Conservation (phyloP, 2,113 vertebrate species). For the Oreamnos americanus region DNA sequence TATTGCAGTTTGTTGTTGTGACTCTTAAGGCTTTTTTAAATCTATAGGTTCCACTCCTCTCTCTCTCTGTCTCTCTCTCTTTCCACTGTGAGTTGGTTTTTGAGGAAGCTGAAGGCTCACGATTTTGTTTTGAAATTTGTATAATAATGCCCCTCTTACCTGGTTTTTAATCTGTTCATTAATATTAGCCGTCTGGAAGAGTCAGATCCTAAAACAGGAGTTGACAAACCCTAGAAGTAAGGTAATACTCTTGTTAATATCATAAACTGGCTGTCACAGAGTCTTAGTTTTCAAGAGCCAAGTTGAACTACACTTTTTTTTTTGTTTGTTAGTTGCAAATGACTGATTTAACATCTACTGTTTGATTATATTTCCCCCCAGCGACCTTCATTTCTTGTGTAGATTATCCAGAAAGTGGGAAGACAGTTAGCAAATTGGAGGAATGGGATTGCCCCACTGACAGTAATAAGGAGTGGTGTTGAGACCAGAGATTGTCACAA, state of each 20-base stretch:
- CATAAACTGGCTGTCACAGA: background rate
- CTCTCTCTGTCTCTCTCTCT: background rate
- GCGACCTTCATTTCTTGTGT: constrained; percentile 22
- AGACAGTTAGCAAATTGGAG: background rate
- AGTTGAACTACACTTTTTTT: background rate
- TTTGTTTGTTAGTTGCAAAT: background rate
- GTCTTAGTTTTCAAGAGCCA: constrained; percentile 7
- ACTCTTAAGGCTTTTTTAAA: background rate
- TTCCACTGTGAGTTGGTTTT: constrained; percentile 24
- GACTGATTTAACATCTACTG: background rate
- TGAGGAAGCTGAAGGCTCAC: background rate
- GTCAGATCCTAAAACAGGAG: background rate
- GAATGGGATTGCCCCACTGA: background rate
- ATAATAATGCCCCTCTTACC: background rate
- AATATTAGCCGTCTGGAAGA: background rate
- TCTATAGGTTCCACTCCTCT: background rate
- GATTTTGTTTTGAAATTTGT: background rate
- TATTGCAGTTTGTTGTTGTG: background rate
- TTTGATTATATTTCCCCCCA: background rate
- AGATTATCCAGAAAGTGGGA: background rate
- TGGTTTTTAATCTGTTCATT: background rate
- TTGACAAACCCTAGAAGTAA: background rate
- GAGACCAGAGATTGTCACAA: background rate
- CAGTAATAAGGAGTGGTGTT: background rate
- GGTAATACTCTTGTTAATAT: background rate